These are phyloP conservation scores for Rhabdornis inornatus DNA, from an alignment of 2,113 vertebrate genomes.

Conservation along the genomic window DNA sequence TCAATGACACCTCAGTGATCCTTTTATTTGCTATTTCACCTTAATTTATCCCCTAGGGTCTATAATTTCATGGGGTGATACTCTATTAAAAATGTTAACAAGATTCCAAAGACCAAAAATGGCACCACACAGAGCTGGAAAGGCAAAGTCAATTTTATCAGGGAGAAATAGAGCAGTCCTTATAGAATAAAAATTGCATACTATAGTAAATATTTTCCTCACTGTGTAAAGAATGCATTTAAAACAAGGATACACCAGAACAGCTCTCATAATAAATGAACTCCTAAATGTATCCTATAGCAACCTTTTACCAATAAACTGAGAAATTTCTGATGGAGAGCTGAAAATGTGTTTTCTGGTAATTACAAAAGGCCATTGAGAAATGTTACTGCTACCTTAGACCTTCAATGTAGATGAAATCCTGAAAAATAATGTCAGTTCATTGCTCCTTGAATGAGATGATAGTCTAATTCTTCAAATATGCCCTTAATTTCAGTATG, in stretches of 20 bases:
- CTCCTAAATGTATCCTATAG: background rate
- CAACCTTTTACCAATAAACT: background rate
- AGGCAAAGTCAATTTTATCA: background rate
- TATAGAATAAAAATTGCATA: background rate
- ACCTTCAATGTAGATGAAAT: background rate
- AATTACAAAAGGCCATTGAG: background rate
- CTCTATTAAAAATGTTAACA: background rate
- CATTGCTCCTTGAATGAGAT: background rate
- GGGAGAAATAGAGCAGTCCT: background rate
- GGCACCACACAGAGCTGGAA: background rate
- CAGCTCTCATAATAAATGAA: background rate
- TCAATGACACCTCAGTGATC: background rate
- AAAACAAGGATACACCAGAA: background rate
- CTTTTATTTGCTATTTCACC: background rate
- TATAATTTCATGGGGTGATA: background rate
- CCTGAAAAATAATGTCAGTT: background rate
- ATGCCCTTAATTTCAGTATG: background rate
- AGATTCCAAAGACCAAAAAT: background rate
- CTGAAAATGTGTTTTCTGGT: background rate
- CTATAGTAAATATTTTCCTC: background rate
- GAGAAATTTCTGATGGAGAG: background rate
- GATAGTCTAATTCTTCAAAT: background rate
- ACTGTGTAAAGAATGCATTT: background rate
- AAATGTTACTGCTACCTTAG: background rate
- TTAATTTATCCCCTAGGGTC: background rate